Base-by-base conservation (phyloP, 1,140 invertebrate genomes). In the Anastrepha ludens region DNA sequence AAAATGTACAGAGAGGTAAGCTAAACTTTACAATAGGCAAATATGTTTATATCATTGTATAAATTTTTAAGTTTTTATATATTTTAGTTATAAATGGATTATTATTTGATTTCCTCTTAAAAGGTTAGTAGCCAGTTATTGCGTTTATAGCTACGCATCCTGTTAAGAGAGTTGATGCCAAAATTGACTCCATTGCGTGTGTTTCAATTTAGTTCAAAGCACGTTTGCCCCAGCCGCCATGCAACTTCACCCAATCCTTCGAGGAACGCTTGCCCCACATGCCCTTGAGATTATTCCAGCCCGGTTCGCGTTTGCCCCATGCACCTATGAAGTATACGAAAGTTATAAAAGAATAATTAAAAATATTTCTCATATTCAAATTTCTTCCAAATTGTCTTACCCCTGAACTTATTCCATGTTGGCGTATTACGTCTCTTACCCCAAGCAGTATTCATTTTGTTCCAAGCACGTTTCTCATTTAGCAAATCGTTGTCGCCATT, bases 281-380 rank as follows among this genome's bases (percentile, higher is more conserved):
- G 60, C 96, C 96, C 92, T 96, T 95, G 88, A 96, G 93, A 91
- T 96, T 96, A 91, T 96, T 96, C 96, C 96, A 96, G 90, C 95
- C 95, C 4, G 96, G 96, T 89, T 96, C 96, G 62, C 96, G 93
- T 92, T 96, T 96, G 90, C 95, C 96, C 95, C 95, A 96, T 89
- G 94, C 93, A 78, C 95, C 94, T 93, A 86, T 58, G 85, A 50
- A 59, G 11, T 39, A 85, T 55, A 11, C 0, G 1, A 29, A 13
- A 8, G 29, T 86, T n/a, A 55, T 15, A 47, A 58, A 87, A 70
- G 6, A 88, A 29, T 85, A 70, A 44, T 59, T 6, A 67, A 9
- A 7, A 47, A 47, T 1, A n/a, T n/a, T n/a, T 20, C 3, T 50
- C 0, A 55, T 29, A n/a, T 1, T 29, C 41, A 47, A 58, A 29